A percentile compares a stretch with the other conserved stretches of the same genome.
These are phyloP conservation scores for Ricordea florida DNA, from an alignment of 92 coral and sea anemone species.

Conservation along the genomic window DNA sequence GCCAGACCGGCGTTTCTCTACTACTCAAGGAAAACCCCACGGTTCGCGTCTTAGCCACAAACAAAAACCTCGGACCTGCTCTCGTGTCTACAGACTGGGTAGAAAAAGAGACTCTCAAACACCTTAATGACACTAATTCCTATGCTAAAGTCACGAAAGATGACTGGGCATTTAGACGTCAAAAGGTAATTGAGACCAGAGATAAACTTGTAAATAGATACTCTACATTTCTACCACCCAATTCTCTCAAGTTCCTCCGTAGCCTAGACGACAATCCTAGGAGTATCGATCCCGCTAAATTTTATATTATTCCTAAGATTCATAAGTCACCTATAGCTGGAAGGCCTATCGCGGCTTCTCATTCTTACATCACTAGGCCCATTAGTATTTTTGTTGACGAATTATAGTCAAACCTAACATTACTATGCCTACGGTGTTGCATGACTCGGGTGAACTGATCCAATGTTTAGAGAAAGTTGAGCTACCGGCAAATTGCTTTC, in stretches of 20 bases:
- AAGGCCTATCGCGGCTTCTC: slow-evolving; percentile 37
- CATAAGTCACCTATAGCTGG: slow-evolving; percentile 31
- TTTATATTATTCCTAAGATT: slow-evolving; percentile 1
- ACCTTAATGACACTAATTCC: slow-evolving; percentile 29
- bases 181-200: slow-evolving; percentile 21
- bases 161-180: slow-evolving; percentile 26
- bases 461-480: slow-evolving; percentile 5
- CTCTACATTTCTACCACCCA: slow-evolving; percentile 29
- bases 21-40: slow-evolving; percentile 1
- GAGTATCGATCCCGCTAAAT: slow-evolving; percentile 35
- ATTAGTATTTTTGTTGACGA: slow-evolving; percentile 36
- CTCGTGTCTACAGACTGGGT: slow-evolving; percentile 32
- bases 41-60: slow-evolving; percentile 15
- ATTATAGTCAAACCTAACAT: slow-evolving; percentile 4
- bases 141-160: slow-evolving; percentile 23
- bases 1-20: too few species aligned
- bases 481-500: slow-evolving; percentile 29
- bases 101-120: slow-evolving; percentile 11
- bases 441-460: slow-evolving; percentile 41
- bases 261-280: slow-evolving; percentile 20
- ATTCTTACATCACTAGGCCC: slow-evolving; percentile 32
- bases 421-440: slow-evolving; percentile 27
- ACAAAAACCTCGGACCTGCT: slow-evolving; percentile 45
- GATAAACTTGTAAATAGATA: slow-evolving; percentile 10
- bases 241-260: slow-evolving; percentile 27